Conservation (phyloP, 2,113 vertebrate species). For the Psilopsiagon aurifrons region DNA sequence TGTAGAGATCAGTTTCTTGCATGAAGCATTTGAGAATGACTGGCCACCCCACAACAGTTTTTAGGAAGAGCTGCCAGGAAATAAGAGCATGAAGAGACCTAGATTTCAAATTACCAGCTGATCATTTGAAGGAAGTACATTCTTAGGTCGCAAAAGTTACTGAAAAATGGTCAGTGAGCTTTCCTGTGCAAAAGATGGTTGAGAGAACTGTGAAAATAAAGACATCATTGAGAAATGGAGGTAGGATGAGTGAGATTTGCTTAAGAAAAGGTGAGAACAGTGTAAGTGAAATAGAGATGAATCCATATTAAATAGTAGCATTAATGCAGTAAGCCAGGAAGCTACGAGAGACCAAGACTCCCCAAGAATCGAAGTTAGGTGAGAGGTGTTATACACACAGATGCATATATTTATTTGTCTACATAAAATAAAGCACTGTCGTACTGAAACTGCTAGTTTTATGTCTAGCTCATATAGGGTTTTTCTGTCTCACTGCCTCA, state of each 20-base stretch:
- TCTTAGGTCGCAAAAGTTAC: constrained; percentile 36
- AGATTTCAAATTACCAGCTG: constrained; percentile 38
- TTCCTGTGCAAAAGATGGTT: constrained; percentile 39
- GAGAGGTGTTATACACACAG: not conserved
- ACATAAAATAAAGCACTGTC: not conserved
- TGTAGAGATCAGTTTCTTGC: not conserved
- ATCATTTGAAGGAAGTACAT: constrained; percentile 29
- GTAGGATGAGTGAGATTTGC: constrained; percentile 66
- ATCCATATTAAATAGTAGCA: constrained; percentile 39
- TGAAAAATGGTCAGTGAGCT: constrained; percentile 56
- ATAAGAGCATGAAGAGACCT: constrained; percentile 8
- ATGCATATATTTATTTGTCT: not conserved
- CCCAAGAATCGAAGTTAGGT: not conserved
- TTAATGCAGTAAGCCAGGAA: constrained; percentile 28
- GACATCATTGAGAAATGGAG: constrained; percentile 56
- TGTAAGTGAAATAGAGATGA: constrained; percentile 25
- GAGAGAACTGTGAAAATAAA: constrained; percentile 61
- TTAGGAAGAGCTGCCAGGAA: constrained; percentile 14
- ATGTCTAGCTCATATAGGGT: not conserved
- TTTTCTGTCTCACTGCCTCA: not conserved
- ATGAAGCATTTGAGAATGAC: not conserved
- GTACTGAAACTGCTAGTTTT: not conserved
- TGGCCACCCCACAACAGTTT: not conserved
- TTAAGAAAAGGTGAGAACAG: constrained; percentile 64
- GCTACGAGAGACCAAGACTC: not conserved